phyloP scores from a whole-genome alignment of 64 coral and sea anemone genomes.

The Stichodactyla helianthus region DNA sequence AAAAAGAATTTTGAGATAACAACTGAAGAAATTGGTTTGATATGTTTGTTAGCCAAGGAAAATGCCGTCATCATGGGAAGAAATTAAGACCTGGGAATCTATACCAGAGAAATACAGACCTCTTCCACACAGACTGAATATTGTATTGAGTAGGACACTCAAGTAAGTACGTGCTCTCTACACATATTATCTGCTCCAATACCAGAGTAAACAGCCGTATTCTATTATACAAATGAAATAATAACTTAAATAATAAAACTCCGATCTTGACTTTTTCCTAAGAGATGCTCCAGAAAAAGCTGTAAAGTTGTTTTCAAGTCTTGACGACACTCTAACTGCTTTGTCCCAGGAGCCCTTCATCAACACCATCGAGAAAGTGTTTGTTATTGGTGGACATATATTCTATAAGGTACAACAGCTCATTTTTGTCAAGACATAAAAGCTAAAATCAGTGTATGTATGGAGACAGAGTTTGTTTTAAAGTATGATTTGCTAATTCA shows the following conservation, averaged over 20 bases:
- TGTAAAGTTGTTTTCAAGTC: conserved; percentile 44
- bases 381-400: conserved; percentile 73
- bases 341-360: conserved; percentile 17
- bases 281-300: conserved; percentile 51
- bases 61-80: conserved; percentile 97
- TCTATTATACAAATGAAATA: too few species aligned
- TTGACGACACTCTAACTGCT: conserved; percentile 45
- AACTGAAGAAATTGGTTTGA: not conserved
- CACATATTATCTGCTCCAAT: not conserved
- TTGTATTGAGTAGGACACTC: conserved; percentile 77
- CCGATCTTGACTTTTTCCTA: not conserved
- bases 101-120: conserved; percentile 87
- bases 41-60: conserved; percentile 59
- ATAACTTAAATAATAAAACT: not conserved
- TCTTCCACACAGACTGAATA: conserved; percentile 68
- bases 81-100: conserved; percentile 92
- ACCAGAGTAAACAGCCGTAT: too few species aligned
- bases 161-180: conserved; percentile 51
- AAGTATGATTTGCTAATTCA: too few species aligned
- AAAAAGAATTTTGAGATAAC: not conserved
- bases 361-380: conserved; percentile 60
- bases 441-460: too few species aligned
- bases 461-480: too few species aligned
- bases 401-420: conserved; percentile 53
- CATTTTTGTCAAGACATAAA: too few species aligned